Evolutionary conservation across 2,888 invertebrate genomes (phyloP).

Genomic region (Ormyrus nitidulus): DNA sequence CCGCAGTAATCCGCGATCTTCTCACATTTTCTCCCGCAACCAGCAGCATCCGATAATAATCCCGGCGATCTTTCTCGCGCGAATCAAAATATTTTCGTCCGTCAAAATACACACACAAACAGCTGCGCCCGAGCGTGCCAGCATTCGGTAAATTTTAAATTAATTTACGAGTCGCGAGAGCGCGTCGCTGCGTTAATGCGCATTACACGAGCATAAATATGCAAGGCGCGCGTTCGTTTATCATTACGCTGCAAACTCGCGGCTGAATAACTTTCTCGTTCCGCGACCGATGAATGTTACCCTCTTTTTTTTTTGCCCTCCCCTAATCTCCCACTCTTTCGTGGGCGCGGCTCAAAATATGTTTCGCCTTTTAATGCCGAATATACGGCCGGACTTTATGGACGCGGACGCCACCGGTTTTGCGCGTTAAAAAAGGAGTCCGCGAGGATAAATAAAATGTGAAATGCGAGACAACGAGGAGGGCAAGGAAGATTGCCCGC

Average conservation of each 20-base stretch:
- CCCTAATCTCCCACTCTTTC: conserved; percentile 12
- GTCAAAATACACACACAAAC: neutral
- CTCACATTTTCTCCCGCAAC: no score
- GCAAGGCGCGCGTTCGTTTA: conserved; percentile 25
- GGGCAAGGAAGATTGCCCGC: neutral
- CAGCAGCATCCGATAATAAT: no score
- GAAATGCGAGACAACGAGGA: neutral
- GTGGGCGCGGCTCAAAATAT: conserved; percentile 22
- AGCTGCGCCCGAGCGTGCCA: neutral
- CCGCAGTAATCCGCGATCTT: no score
- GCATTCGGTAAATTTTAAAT: conserved; percentile 23
- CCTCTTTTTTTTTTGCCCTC: neutral
- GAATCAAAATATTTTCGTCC: conserved; percentile 14
- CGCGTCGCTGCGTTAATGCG: conserved; percentile 22
- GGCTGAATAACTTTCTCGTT: conserved; percentile 21
- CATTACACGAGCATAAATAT: conserved; percentile 17
- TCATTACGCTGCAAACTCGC: conserved; percentile 26
- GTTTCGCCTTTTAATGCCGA: conserved; percentile 42
- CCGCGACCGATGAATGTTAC: neutral
- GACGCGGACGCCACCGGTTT: conserved; percentile 13
- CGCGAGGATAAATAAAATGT: conserved; percentile 21
- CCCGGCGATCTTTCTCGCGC: neutral
- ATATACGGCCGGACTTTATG: conserved; percentile 44
- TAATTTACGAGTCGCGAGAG: conserved; percentile 41
- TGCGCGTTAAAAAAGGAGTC: conserved; percentile 11